phyloP scores from a whole-genome alignment of 2,888 invertebrate species.

The Caenorhabditis macrosperma region DNA sequence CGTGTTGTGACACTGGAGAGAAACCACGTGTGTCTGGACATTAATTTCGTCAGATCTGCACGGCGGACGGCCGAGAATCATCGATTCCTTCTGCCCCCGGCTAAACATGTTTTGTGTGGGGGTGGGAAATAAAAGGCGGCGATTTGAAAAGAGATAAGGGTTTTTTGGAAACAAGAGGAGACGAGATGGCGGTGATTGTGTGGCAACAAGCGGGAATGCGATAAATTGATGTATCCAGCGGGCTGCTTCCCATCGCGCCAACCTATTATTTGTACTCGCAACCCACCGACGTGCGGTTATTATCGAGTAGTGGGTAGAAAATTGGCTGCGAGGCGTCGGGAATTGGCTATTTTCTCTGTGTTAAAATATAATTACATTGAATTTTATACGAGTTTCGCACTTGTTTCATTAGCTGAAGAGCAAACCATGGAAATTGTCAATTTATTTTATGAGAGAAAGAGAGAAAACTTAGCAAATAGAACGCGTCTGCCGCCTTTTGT shows the following conservation, averaged over 20 bases:
- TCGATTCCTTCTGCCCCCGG: slow-evolving; percentile 30
- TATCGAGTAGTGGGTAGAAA: background rate
- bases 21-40: slow-evolving; percentile 29
- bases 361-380: background rate
- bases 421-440: background rate
- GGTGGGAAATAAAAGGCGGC: slow-evolving; percentile 17
- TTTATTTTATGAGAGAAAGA: background rate
- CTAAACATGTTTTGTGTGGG: slow-evolving; percentile 52
- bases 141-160: slow-evolving; percentile 45
- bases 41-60: slow-evolving; percentile 19
- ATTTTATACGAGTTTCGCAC: background rate
- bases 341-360: background rate
- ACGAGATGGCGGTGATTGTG: slow-evolving; percentile 11
- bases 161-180: slow-evolving; percentile 17
- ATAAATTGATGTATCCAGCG: background rate
- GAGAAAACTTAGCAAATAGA: background rate
- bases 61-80: slow-evolving; percentile 11
- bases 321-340: background rate
- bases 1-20: slow-evolving; percentile 1
- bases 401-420: background rate
- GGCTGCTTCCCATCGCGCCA: background rate
- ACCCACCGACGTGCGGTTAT: background rate
- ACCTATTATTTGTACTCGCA: slow-evolving; percentile 5
- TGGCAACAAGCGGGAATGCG: background rate
- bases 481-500: background rate